Percentiles rank a stretch among this genome's conserved stretches.
These are phyloP conservation scores for Lutraria lutraria DNA, from an alignment of 2,888 invertebrate genomes.

Conservation along the genomic window DNA sequence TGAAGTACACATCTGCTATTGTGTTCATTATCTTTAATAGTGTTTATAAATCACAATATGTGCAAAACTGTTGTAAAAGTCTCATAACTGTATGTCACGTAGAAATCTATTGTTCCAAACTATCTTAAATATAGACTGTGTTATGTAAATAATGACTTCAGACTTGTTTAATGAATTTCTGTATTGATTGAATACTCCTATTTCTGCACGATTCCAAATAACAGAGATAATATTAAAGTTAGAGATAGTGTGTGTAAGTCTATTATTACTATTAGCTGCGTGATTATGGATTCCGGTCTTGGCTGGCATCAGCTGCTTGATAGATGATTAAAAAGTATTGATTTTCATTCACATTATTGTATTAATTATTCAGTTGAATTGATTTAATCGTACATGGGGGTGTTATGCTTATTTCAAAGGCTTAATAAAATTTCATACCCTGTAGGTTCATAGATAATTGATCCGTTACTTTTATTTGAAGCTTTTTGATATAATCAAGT, in stretches of 20 bases:
- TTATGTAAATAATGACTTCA: background rate
- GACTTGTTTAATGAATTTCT: background rate
- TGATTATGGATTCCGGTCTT: background rate
- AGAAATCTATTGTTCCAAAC: too few relatives aligned
- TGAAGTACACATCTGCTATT: background rate
- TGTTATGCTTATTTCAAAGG: background rate
- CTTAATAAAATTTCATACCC: background rate
- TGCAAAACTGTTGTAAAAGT: too few relatives aligned
- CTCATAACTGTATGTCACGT: too few relatives aligned
- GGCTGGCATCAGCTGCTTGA: slow-evolving; percentile 4
- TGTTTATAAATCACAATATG: too few relatives aligned
- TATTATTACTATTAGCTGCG: slow-evolving; percentile 3
- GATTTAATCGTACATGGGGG: slow-evolving; percentile 4
- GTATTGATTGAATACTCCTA: background rate
- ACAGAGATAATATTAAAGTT: background rate
- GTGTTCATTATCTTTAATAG: background rate
- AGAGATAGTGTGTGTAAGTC: background rate
- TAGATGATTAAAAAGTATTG: slow-evolving; percentile 23
- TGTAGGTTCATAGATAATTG: too few relatives aligned
- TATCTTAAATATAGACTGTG: background rate
- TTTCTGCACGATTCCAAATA: background rate
- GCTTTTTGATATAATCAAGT: too few relatives aligned
- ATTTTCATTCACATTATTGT: background rate
- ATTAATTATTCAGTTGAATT: slow-evolving; percentile 3
- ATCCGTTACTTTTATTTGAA: too few relatives aligned